These are phyloP conservation scores for Podiceps cristatus DNA, from an alignment of 2,113 vertebrate species.

Conservation along the genomic window DNA sequence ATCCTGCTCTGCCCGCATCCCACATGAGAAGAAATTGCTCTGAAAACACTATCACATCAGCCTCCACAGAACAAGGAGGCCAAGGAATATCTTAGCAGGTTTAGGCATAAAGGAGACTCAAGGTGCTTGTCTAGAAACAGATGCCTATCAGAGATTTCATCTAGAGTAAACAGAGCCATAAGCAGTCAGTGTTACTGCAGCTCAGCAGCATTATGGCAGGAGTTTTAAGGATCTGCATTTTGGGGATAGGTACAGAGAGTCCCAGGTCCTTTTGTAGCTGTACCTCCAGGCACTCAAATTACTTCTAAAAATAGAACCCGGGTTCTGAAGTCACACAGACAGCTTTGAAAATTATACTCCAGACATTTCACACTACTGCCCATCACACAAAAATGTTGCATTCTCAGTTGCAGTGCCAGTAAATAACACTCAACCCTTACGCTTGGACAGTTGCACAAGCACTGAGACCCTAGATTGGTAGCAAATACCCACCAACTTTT, in stretches of 20 bases:
- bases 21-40: not conserved
- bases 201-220: not conserved
- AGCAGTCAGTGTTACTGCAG: not conserved
- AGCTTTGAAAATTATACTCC: not conserved
- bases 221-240: not conserved
- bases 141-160: not conserved
- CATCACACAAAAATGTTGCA: not conserved
- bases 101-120: not conserved
- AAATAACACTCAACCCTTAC: not conserved
- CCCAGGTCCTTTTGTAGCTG: not conserved
- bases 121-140: not conserved
- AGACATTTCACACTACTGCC: not conserved
- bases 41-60: not conserved
- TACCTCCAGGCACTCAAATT: not conserved
- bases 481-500: not conserved
- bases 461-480: fast-evolving
- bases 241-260: not conserved
- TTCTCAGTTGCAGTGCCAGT: not conserved
- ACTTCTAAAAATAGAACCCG: not conserved
- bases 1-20: not conserved
- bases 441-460: not conserved
- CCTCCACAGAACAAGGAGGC: not conserved
- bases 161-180: not conserved
- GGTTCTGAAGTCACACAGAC: not conserved
- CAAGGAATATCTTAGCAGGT: not conserved